phyloP scores from a whole-genome alignment of 2,888 invertebrate species.

The Chaetoderma sp. region DNA sequence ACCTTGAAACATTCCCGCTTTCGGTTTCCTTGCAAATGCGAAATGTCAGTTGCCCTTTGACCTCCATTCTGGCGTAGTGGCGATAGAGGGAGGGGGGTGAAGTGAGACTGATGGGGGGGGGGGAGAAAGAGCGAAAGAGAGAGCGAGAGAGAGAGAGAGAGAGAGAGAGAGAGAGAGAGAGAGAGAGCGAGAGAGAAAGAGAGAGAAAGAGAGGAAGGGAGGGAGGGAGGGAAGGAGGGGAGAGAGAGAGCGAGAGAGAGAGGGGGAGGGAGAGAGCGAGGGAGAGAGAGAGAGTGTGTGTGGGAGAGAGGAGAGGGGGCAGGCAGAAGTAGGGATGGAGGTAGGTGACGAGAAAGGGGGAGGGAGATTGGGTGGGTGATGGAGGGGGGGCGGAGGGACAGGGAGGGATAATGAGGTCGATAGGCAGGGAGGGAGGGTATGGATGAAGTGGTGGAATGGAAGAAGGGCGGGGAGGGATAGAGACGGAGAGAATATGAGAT shows the following conservation, averaged over 20 bases:
- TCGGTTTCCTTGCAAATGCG: too few relatives aligned
- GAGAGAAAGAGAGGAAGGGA: not conserved
- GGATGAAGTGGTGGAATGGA: not conserved
- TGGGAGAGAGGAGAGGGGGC: not conserved
- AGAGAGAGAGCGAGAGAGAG: too few relatives aligned
- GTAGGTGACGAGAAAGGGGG: constrained; percentile 8
- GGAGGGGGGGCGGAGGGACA: not conserved
- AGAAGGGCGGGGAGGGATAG: not conserved
- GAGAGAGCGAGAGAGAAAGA: too few relatives aligned
- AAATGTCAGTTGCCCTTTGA: too few relatives aligned
- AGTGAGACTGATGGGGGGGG: not conserved
- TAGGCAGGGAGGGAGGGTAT: not conserved
- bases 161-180: not conserved
- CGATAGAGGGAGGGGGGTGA: constrained; percentile 1
- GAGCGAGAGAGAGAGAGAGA: too few relatives aligned
- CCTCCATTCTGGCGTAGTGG: not conserved
- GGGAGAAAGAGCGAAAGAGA: not conserved
- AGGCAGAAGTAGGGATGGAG: not conserved
- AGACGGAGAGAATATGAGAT: too few relatives aligned
- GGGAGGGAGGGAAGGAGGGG: not conserved
- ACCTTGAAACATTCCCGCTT: too few relatives aligned
- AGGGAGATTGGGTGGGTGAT: not conserved
- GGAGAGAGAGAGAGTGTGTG: too few relatives aligned
- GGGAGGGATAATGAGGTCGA: not conserved
- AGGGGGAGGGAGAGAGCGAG: not conserved